Base-by-base conservation (phyloP, 1,140 invertebrate species). In the Papilio dardanus region DNA sequence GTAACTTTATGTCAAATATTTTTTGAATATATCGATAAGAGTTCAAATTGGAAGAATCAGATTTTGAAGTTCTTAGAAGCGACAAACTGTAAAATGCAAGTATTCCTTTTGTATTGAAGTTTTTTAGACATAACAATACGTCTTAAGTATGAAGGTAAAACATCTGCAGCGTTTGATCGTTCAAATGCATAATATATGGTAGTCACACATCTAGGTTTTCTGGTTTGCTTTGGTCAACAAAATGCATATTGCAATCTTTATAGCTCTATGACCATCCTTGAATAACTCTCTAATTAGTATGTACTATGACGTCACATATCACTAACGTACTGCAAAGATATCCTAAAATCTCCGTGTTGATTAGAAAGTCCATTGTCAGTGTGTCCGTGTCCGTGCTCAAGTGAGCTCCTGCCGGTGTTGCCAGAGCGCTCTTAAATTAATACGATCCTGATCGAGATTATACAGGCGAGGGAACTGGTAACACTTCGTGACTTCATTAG, bases 401-500 rank as follows among this genome's bases (percentile, higher is more conserved):
- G 67, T 37, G 31, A 69, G 67, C 67, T 69, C 19, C 35, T 69
- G 67, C 7, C 35, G 14, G 67, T 69, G 33, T 69, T 69, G 67
- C 67, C 21, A 33, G 33, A 69, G 66, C 31, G 66, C 67, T 40
- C 67, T 69, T 69, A 69, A 42, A 69, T 69, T 69, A 69, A 69
- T 69, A 40, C 67, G n/a, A 35, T 69, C 67, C 35, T 28, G 35
- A 69, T 69, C 67, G 21, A 69, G 67, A 69, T 69, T 69, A 69
- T 40, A 31, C 19, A 40, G 66, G 66, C n/a, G 66, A 19, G 66
- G 66, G 31, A 68, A 35, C 65, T 1, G 65, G 31, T 6, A 37
- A 40, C 67, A 35, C 67, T 69, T 14, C 67, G 67, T 69, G 67
- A 69, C 67, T 69, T 69, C 31, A 69, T 69, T 69, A 69, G 33